Evolutionary conservation across 2,888 invertebrate species (phyloP), one percentile per base, ranked within the genome.

Genomic region (Aleiodes alternator): DNA sequence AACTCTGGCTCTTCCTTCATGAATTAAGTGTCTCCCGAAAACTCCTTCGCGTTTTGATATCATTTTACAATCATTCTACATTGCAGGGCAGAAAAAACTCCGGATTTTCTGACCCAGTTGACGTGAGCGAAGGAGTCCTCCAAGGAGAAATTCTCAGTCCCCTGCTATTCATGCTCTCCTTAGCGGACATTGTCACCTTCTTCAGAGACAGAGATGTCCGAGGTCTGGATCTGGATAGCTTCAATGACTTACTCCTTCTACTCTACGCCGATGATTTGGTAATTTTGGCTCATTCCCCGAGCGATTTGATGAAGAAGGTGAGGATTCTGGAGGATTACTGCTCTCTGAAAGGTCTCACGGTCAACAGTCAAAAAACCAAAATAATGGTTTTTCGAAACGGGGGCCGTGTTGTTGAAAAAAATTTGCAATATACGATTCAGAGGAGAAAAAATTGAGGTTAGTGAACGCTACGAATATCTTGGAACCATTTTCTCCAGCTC

Each of bases 251-350:
- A 11, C 53, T 78, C 0, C 34, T 77, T 2, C 50, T 78, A 12
- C 23, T 76, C 38, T 80, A 79, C 48, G 80, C 80, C 11, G 80
- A 78, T 48, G 77, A 80, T 43, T 59, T 80, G 16, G 76, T 79
- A 11, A 69, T 78, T 14, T 2, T 79, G 23, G 69, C 79, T 4
- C 59, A 73, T 14, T 76, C 72, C 16, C 69, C 70, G 1, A 43
- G 56, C 1, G 75, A 71, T 3, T 57, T 80, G 8, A 76, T 77
- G 56, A 29, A 57, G n/a, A 80, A 69, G 53, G 76, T 81, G 3
- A 50, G 48, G 4, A 43, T 48, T 1, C 31, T 78, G 11, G 69
- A 75, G 11, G 55, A 51, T n/a, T 79, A 78, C 73, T 79, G 79
- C 57, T 69, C 72, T 38, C 48, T 4, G 4, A 79, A 72, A 56